Conservation (phyloP, 1,140 invertebrate genomes). For the Scylla paramamosain region DNA sequence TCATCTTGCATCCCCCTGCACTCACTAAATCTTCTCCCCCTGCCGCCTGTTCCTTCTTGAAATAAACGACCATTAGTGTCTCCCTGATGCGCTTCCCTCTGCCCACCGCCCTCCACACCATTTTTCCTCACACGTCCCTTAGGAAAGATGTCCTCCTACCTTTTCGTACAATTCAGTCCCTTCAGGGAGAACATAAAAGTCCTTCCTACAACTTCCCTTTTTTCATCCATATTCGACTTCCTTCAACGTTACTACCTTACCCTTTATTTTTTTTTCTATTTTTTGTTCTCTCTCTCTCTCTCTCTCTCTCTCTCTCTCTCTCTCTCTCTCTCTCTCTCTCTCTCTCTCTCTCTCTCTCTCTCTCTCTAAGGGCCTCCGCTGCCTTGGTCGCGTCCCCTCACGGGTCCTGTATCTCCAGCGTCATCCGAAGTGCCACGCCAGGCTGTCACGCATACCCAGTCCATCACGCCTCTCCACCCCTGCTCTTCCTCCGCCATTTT, state of each 20-base stretch:
- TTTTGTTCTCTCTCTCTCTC: background rate
- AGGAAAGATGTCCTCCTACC: background rate
- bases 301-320: background rate
- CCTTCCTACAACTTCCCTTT: background rate
- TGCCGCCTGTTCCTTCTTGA: background rate
- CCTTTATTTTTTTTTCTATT: background rate
- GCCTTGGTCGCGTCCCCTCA: background rate
- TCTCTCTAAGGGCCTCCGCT: background rate
- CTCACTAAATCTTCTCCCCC: constrained; percentile 20
- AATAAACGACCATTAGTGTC: constrained; percentile 22
- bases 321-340: background rate
- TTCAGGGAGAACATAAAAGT: background rate
- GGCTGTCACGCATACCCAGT: background rate
- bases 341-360: background rate
- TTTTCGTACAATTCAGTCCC: constrained; percentile 3
- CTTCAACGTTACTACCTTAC: background rate
- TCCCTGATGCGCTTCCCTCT: constrained; percentile 9
- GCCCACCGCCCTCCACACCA: background rate
- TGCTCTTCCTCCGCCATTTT: background rate
- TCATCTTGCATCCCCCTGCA: constrained; percentile 18
- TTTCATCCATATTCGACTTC: background rate
- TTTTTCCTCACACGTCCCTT: constrained; percentile 11
- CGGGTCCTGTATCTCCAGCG: background rate
- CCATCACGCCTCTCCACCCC: constrained; percentile 15
- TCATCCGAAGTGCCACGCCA: background rate